phyloP scores from a whole-genome alignment of 2,797 vertebrate genomes.

The Thamnophis elegans region DNA sequence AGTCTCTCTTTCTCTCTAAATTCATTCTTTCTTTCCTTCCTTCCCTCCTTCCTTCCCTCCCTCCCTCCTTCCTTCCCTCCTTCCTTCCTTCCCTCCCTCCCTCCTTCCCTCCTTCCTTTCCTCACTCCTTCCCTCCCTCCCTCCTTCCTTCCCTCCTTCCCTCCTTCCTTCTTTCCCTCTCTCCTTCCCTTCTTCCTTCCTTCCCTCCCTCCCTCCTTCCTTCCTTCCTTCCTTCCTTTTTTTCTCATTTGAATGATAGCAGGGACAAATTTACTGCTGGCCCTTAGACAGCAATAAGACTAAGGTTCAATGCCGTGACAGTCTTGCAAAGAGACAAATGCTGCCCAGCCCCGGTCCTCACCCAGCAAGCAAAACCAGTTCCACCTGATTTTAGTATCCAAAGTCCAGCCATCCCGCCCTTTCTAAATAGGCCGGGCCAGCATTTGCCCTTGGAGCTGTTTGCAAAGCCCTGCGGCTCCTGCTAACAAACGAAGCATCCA shows the following conservation, averaged over 20 bases:
- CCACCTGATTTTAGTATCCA: not conserved
- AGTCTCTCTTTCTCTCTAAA: not conserved
- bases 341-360: not conserved
- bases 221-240: not conserved
- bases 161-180: not conserved
- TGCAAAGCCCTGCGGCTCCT: not conserved
- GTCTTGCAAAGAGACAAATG: not conserved
- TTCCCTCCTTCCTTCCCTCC: not conserved
- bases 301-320: not conserved
- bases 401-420: not conserved
- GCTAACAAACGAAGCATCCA: not conserved
- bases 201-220: not conserved
- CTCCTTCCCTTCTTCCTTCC: not conserved
- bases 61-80: too few relatives aligned
- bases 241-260: not conserved
- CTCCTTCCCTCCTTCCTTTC: not conserved
- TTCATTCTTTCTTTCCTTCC: not conserved
- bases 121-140: too few relatives aligned
- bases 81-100: not conserved
- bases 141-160: not conserved
- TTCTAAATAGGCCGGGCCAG: not conserved
- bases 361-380: not conserved
- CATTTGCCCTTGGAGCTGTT: not conserved
- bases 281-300: not conserved
- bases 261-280: not conserved